These are phyloP conservation scores for Syngnathus scovelli DNA, from an alignment of 2,113 vertebrate species.

Conservation along the genomic window DNA sequence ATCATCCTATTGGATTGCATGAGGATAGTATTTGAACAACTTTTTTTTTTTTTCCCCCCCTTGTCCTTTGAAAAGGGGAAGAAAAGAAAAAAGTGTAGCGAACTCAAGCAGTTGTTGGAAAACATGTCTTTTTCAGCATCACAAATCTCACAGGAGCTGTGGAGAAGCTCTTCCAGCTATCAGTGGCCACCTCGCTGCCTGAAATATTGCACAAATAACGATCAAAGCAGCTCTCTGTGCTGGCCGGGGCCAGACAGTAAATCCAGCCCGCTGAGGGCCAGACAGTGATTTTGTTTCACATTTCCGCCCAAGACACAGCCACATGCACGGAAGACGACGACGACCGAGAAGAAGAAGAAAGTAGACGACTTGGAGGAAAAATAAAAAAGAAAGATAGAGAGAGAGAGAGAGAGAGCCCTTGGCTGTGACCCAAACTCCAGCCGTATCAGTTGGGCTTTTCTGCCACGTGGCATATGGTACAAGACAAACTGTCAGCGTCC, in stretches of 20 bases:
- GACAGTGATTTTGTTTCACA: constrained; percentile 58
- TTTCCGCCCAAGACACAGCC: constrained; percentile 54
- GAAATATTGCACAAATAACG: constrained; percentile 54
- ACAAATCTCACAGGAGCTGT: constrained; percentile 19
- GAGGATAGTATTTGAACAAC: not conserved
- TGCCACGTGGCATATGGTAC: constrained; percentile 76
- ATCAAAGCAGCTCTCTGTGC: constrained; percentile 40
- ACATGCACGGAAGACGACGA: constrained; percentile 39
- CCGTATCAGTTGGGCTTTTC: constrained; percentile 70
- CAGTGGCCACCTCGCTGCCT: constrained; percentile 31
- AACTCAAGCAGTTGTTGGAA: not conserved
- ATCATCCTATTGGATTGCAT: not conserved
- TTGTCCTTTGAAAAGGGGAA: not conserved
- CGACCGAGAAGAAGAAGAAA: constrained; percentile 27
- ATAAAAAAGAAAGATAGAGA: constrained; percentile 45
- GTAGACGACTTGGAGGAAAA: constrained; percentile 45
- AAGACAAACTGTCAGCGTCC: constrained; percentile 76
- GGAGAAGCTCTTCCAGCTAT: constrained; percentile 25
- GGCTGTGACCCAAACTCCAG: constrained; percentile 61
- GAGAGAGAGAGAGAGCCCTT: constrained; percentile 61
- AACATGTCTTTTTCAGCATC: constrained; percentile 4
- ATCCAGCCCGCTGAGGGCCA: constrained; percentile 44
- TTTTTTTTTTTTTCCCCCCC: not conserved
- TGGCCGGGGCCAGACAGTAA: constrained; percentile 34
- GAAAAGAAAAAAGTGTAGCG: not conserved